Conservation (phyloP, 2,888 invertebrate species). For the Cryptocephalus moraei region DNA sequence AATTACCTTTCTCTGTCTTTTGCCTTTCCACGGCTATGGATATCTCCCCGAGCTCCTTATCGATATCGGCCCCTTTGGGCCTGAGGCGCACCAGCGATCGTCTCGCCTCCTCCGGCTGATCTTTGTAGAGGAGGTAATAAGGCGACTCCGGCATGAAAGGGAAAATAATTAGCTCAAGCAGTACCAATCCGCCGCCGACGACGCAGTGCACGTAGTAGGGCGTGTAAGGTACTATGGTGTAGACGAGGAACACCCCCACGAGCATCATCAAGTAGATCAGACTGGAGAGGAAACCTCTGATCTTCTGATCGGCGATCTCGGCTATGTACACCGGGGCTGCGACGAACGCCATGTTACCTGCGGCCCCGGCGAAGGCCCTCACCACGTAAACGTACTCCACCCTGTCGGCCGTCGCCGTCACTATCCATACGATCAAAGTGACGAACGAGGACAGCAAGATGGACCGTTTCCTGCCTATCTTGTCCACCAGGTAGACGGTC, state of each 20-base stretch:
- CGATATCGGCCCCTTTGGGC: constrained; percentile 22
- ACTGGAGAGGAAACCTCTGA: constrained; percentile 34
- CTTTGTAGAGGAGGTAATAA: constrained; percentile 31
- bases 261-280: constrained; percentile 36
- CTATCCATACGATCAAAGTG: constrained; percentile 31
- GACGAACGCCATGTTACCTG: constrained; percentile 36
- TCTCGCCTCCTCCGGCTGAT: constrained; percentile 29
- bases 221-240: constrained; percentile 27
- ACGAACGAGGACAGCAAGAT: constrained; percentile 30
- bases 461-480: constrained; percentile 30
- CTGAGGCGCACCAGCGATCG: constrained; percentile 27
- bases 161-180: constrained; percentile 29
- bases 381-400: constrained; percentile 30
- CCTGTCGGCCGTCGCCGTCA: constrained; percentile 28
- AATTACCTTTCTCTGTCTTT: constrained; percentile 27
- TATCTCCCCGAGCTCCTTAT: constrained; percentile 33
- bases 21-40: constrained; percentile 30
- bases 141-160: constrained; percentile 31
- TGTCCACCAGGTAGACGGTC: constrained; percentile 29
- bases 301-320: constrained; percentile 35
- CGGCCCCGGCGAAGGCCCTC: constrained; percentile 30
- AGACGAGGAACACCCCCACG: constrained; percentile 33
- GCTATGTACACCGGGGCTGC: constrained; percentile 37
- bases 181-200: constrained; percentile 25
- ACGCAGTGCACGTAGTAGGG: constrained; percentile 23